Conservation (phyloP, 2,797 vertebrate genomes). For the Syndactyla subalaris region DNA sequence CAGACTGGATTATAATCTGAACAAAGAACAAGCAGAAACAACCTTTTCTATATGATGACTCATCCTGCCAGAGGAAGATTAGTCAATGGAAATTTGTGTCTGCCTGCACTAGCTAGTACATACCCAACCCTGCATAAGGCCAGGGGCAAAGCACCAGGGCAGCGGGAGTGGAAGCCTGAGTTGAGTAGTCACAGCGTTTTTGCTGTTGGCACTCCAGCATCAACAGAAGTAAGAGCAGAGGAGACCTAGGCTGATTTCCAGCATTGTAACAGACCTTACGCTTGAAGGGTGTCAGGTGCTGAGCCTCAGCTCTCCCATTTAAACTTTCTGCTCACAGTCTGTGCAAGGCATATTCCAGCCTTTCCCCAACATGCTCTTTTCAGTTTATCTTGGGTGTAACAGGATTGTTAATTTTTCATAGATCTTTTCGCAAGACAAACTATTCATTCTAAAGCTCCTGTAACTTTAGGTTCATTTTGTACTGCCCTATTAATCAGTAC, state of each 20-base stretch:
- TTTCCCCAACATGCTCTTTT: background rate
- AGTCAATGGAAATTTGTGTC: slow-evolving; percentile 40
- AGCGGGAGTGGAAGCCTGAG: background rate
- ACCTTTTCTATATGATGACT: background rate
- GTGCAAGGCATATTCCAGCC: background rate
- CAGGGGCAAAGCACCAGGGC: background rate
- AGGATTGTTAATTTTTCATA: background rate
- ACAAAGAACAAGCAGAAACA: background rate
- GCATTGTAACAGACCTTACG: background rate
- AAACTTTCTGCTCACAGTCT: background rate
- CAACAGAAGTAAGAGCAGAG: slow-evolving; percentile 19
- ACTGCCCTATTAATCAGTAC: background rate
- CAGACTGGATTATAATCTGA: background rate
- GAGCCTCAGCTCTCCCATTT: background rate
- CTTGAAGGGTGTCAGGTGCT: background rate
- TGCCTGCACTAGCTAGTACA: background rate
- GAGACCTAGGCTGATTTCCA: slow-evolving; percentile 50
- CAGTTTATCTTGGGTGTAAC: background rate
- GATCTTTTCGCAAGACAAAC: background rate
- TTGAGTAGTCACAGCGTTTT: background rate
- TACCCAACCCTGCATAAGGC: background rate
- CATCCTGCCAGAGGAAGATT: slow-evolving; percentile 24
- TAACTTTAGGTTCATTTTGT: background rate
- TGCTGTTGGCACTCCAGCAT: slow-evolving; percentile 2
- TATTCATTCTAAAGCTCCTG: background rate